Evolutionary conservation across 2,888 invertebrate species (phyloP).

Genomic region (Galerucella nymphaeae): DNA sequence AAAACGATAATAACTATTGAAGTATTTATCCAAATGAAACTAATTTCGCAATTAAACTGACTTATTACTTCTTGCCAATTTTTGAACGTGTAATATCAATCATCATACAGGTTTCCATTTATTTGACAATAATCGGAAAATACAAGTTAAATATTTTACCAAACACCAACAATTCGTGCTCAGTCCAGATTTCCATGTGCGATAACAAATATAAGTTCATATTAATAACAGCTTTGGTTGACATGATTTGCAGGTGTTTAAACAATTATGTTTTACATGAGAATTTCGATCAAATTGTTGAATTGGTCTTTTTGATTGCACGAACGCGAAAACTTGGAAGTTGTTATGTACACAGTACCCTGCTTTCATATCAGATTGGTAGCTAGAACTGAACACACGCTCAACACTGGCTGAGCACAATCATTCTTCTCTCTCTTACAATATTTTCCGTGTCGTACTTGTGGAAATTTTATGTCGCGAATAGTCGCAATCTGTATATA

Average conservation of each 20-base stretch:
- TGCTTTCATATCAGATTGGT: no score
- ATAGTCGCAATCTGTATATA: no score
- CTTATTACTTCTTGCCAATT: background rate
- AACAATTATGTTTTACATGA: background rate
- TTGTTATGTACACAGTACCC: no score
- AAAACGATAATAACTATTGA: no score
- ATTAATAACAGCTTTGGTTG: background rate
- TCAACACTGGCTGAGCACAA: no score
- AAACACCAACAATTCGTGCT: background rate
- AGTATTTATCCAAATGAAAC: no score
- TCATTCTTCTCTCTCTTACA: no score
- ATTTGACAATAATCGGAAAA: background rate
- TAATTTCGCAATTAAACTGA: no score
- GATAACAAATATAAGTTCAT: background rate
- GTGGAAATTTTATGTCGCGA: no score
- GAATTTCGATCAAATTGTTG: background rate
- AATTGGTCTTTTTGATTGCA: background rate
- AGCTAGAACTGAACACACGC: no score
- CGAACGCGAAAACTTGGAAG: no score
- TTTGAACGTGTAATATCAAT: background rate
- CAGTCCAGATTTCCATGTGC: slow-evolving; percentile 4
- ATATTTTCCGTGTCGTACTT: no score
- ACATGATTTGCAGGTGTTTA: background rate
- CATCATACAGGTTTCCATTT: background rate
- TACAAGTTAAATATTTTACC: background rate